Conservation (phyloP, 92 coral and sea anemone species). For the Zoanthus solanderi region DNA sequence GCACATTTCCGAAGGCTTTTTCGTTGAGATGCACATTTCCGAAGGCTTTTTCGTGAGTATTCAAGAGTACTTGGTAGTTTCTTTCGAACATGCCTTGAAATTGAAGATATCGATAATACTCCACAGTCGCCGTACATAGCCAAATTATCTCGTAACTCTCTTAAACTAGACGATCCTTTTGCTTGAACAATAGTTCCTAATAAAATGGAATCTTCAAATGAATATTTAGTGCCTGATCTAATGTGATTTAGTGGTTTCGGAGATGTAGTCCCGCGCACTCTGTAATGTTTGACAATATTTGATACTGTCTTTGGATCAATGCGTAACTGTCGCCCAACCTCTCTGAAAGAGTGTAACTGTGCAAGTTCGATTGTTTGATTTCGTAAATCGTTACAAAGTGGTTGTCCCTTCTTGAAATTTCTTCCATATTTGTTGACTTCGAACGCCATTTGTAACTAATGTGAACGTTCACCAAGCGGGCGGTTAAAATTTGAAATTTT, state of each 20-base stretch:
- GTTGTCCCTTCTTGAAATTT: slow-evolving; percentile 56
- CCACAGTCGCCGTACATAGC: slow-evolving; percentile 34
- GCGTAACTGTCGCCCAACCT: slow-evolving; percentile 45
- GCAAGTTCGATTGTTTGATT: slow-evolving; percentile 65
- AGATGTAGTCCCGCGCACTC: slow-evolving; percentile 47
- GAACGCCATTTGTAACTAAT: slow-evolving; percentile 32
- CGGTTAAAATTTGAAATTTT: neutral
- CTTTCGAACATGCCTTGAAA: slow-evolving; percentile 63
- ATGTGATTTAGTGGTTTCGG: slow-evolving; percentile 53
- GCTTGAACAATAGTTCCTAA: slow-evolving; percentile 64
- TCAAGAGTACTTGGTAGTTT: slow-evolving; percentile 49
- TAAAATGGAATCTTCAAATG: slow-evolving; percentile 62
- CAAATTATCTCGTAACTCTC: slow-evolving; percentile 52
- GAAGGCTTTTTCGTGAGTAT: slow-evolving; percentile 64
- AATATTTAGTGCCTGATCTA: slow-evolving; percentile 54
- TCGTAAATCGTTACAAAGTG: slow-evolving; percentile 61
- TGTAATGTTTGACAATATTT: slow-evolving; percentile 59
- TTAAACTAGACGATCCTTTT: slow-evolving; percentile 55
- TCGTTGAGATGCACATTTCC: slow-evolving; percentile 61
- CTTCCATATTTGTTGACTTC: slow-evolving; percentile 55
- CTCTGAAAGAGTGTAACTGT: slow-evolving; percentile 43
- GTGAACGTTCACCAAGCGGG: slow-evolving; percentile 6
- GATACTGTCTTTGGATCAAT: slow-evolving; percentile 53
- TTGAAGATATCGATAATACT: slow-evolving; percentile 52
- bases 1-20: slow-evolving; percentile 66